phyloP scores from a whole-genome alignment of 2,888 invertebrate species.

The Nycteola revayana region DNA sequence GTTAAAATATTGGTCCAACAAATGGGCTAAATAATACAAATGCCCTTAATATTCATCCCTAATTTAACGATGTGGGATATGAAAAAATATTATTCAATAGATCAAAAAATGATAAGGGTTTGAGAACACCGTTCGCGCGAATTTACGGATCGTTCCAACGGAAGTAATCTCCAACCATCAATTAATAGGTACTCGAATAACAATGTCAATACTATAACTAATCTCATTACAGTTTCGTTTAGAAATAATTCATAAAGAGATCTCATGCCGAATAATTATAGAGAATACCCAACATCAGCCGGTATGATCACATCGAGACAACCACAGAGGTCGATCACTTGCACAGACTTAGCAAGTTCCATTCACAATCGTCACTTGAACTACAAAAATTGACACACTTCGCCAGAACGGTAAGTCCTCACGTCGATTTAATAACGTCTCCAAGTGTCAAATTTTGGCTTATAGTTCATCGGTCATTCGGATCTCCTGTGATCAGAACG shows the following conservation, averaged over 20 bases:
- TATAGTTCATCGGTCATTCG: slow-evolving; percentile 69
- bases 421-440: slow-evolving; percentile 51
- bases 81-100: slow-evolving; percentile 82
- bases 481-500: slow-evolving; percentile 69
- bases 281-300: slow-evolving; percentile 55
- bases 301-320: slow-evolving; percentile 74
- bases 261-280: slow-evolving; percentile 65
- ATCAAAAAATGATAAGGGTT: slow-evolving; percentile 79
- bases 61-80: slow-evolving; percentile 81
- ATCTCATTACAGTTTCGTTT: slow-evolving; percentile 80
- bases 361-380: slow-evolving; percentile 54
- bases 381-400: slow-evolving; percentile 71
- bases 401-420: slow-evolving; percentile 46
- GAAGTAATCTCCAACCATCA: slow-evolving; percentile 75
- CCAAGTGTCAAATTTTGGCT: slow-evolving; percentile 61
- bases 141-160: slow-evolving; percentile 65
- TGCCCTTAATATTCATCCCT: slow-evolving; percentile 82
- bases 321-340: slow-evolving; percentile 62
- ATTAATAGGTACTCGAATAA: slow-evolving; percentile 78
- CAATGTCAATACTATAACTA: slow-evolving; percentile 81
- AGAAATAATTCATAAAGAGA: slow-evolving; percentile 75
- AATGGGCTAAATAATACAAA: slow-evolving; percentile 83
- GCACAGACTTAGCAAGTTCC: slow-evolving; percentile 61
- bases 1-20: slow-evolving; percentile 83
- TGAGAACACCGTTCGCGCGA: slow-evolving; percentile 70